phyloP scores from a whole-genome alignment of 2,113 vertebrate species.

The Spheniscus mendiculus region DNA sequence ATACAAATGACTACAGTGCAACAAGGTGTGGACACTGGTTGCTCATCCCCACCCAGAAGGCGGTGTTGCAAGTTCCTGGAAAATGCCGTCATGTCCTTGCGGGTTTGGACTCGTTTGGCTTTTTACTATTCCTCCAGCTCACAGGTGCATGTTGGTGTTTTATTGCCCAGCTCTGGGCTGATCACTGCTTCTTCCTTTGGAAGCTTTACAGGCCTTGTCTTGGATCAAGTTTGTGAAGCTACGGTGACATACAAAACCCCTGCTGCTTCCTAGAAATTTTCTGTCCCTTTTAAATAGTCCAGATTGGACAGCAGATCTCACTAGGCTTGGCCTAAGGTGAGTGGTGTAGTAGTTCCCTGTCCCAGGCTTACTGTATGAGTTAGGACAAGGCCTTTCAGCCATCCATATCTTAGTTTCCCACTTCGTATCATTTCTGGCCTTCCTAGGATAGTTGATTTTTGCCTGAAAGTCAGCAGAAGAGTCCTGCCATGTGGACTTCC shows the following conservation, averaged over 20 bases:
- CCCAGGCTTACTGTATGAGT: background rate
- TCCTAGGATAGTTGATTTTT: background rate
- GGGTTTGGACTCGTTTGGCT: slow-evolving; percentile 6
- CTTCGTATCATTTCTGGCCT: background rate
- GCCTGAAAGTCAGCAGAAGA: background rate
- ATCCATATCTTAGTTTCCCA: background rate
- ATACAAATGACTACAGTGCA: background rate
- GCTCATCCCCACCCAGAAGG: slow-evolving; percentile 45
- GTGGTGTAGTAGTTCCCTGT: background rate
- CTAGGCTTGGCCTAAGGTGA: background rate
- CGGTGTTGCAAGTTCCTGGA: slow-evolving; percentile 40
- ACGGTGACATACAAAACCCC: background rate
- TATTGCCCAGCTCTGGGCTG: background rate
- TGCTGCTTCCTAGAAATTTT: background rate
- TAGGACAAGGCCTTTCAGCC: background rate
- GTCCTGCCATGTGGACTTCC: background rate
- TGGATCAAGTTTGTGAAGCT: background rate
- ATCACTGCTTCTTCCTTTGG: background rate
- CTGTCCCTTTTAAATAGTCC: background rate
- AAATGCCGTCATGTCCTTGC: slow-evolving; percentile 32
- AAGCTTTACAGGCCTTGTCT: background rate
- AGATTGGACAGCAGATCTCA: background rate
- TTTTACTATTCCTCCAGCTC: background rate
- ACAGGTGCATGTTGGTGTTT: background rate
- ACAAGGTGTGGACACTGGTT: slow-evolving; percentile 22